Evolutionary conservation across 2,797 vertebrate genomes (phyloP).

Genomic region (Furcifer pardalis): DNA sequence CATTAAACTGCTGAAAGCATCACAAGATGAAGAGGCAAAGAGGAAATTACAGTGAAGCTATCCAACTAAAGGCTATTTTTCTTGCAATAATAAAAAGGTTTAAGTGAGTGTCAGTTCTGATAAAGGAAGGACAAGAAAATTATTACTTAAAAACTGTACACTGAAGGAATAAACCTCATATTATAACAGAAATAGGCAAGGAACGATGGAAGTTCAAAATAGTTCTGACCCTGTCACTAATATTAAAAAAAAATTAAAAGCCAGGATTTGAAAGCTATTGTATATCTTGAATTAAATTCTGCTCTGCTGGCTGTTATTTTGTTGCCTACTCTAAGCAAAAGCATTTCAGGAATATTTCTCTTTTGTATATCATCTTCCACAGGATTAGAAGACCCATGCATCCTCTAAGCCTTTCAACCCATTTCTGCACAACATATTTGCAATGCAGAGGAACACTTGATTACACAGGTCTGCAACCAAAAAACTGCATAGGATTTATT

Average conservation of each 20-base stretch:
- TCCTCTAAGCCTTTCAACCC: too few relatives aligned
- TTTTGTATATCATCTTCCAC: conserved; percentile 26
- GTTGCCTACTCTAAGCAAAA: accelerated
- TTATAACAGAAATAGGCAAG: conserved; percentile 14
- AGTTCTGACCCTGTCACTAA: conserved; percentile 32
- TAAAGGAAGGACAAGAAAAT: conserved; percentile 54
- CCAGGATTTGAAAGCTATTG: conserved; percentile 38
- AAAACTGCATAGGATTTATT: too few relatives aligned
- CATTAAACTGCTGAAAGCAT: conserved; percentile 44
- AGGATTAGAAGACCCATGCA: too few relatives aligned
- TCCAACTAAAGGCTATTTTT: conserved; percentile 58
- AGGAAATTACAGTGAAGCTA: conserved; percentile 58
- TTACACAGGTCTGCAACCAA: too few relatives aligned
- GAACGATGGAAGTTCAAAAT: conserved; percentile 11
- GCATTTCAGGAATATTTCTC: conserved; percentile 21
- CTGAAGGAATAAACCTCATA: conserved; percentile 44
- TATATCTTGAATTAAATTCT: not conserved
- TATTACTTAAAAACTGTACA: conserved; percentile 55
- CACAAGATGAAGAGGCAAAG: conserved; percentile 29
- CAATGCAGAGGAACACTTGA: too few relatives aligned
- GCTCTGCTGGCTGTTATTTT: conserved; percentile 7
- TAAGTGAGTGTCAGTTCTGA: conserved; percentile 61
- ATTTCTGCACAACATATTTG: too few relatives aligned
- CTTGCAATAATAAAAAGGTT: conserved; percentile 40
- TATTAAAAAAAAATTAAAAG: not conserved